Base-by-base conservation (phyloP, 2,797 vertebrate species). In the Poecilia picta region DNA sequence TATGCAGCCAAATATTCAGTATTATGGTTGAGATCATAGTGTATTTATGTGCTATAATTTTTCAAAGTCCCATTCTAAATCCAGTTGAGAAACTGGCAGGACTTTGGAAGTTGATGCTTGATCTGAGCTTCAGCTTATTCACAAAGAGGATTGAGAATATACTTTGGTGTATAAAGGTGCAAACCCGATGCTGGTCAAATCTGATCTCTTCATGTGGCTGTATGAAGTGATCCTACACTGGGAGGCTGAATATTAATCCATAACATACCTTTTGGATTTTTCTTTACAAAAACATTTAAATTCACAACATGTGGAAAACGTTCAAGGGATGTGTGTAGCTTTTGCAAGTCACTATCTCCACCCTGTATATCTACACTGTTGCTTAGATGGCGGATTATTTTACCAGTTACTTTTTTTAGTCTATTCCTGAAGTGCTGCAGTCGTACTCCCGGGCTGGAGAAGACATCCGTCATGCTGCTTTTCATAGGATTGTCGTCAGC, bases 401-500 rank as follows among this genome's bases (percentile, higher is more conserved):
- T 72, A 2, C 49, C 16, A 70, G 12, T 71, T 28, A 36, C 57
- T 62, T 62, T 15, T 53, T 4, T 77, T 89, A 99, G 98, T 94
- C 82, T 0, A 89, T 98, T 28, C 90, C 95, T 51, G 97, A 98
- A 10, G 76, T 95, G 75, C 83, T 99, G 85, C 96, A 91, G 68
- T 84, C 83, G 2, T 99, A 99, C 79, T 97, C 97, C 2, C 92
- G 79, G 87, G 97, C 97, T 0, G 98, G 98, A 25, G 98, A 99
- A 59, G 97, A 99, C 85, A 85, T 99, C 88, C 94, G 86, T 66
- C 95, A 96, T 13, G 98, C 98, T 23, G 95, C 93, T 0, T 98
- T 96, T 83, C 97, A 97, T 94, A 95, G 98, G 70, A 96, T 99
- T 7, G 95, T 98, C 62, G 94, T 99, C 87, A 97, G 96, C 86